Evolutionary conservation across 2,797 vertebrate species (phyloP).

Genomic region (Micropoecilia bifurca): DNA sequence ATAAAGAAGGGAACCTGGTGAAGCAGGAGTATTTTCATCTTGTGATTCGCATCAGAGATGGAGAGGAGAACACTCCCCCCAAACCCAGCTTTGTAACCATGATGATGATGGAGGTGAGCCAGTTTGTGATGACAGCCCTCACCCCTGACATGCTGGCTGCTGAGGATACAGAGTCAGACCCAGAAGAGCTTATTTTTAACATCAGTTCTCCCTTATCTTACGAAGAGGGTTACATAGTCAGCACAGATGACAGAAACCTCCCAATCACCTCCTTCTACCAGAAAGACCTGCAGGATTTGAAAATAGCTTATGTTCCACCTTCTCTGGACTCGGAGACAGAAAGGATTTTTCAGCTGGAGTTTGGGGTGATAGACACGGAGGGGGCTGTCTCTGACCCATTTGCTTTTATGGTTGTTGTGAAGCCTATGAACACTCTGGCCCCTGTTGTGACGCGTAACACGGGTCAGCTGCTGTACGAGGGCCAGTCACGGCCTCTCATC

Average conservation of each 20-base stretch:
- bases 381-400: conserved; percentile 92
- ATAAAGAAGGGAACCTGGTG: conserved; percentile 83
- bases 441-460: conserved; percentile 92
- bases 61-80: conserved; percentile 88
- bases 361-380: conserved; percentile 92
- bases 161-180: conserved; percentile 87
- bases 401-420: conserved; percentile 94
- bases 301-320: conserved; percentile 93
- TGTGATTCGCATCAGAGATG: conserved; percentile 88
- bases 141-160: conserved; percentile 93
- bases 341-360: conserved; percentile 92
- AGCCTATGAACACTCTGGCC: conserved; percentile 93
- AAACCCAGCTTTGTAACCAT: conserved; percentile 95
- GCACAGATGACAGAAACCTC: conserved; percentile 93
- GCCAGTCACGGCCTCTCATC: conserved; percentile 91
- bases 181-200: conserved; percentile 91
- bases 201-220: conserved; percentile 90
- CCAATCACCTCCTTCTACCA: conserved; percentile 94
- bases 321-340: conserved; percentile 88
- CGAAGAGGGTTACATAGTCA: conserved; percentile 92
- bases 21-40: conserved; percentile 94
- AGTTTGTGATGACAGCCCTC: conserved; percentile 94
- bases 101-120: conserved; percentile 98
- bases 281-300: conserved; percentile 87
- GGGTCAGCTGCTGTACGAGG: conserved; percentile 94